Evolutionary conservation across 2,797 vertebrate species (phyloP).

Genomic region (Labeo calbasu): DNA sequence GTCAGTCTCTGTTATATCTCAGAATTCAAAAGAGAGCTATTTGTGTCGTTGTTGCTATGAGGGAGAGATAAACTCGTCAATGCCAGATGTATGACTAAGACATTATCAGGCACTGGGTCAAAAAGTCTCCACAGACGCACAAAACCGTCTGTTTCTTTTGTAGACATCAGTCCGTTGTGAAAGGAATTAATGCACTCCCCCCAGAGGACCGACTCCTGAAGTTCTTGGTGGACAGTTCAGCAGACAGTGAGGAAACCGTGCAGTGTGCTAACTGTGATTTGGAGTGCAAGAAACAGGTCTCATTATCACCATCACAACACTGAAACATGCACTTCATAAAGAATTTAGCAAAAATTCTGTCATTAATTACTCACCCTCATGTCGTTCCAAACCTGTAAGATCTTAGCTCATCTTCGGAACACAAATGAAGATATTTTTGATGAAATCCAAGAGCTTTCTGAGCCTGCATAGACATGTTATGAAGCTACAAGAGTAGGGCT

Average conservation of each 20-base stretch:
- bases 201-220: slow-evolving; percentile 83
- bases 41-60: slow-evolving; percentile 64
- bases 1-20: slow-evolving; percentile 54
- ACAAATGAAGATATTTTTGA: too few relatives aligned
- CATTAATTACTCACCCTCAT: too few relatives aligned
- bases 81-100: slow-evolving; percentile 32
- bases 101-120: slow-evolving; percentile 13
- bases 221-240: slow-evolving; percentile 84
- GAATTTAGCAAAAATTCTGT: not conserved
- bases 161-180: slow-evolving; percentile 84
- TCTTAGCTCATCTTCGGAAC: too few relatives aligned
- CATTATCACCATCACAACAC: not conserved
- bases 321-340: not conserved
- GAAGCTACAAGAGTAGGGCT: too few relatives aligned
- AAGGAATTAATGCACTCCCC: slow-evolving; percentile 80
- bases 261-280: slow-evolving; percentile 85
- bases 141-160: slow-evolving; percentile 17
- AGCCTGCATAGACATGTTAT: too few relatives aligned
- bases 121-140: not conserved
- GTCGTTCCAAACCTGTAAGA: too few relatives aligned
- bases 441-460: too few relatives aligned
- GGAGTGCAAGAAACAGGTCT: slow-evolving; percentile 79
- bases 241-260: slow-evolving; percentile 74
- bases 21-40: slow-evolving; percentile 60
- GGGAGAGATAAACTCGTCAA: slow-evolving; percentile 37